Evolutionary conservation across 2,888 invertebrate species (phyloP).

Genomic region (Lamellibrachia columna): DNA sequence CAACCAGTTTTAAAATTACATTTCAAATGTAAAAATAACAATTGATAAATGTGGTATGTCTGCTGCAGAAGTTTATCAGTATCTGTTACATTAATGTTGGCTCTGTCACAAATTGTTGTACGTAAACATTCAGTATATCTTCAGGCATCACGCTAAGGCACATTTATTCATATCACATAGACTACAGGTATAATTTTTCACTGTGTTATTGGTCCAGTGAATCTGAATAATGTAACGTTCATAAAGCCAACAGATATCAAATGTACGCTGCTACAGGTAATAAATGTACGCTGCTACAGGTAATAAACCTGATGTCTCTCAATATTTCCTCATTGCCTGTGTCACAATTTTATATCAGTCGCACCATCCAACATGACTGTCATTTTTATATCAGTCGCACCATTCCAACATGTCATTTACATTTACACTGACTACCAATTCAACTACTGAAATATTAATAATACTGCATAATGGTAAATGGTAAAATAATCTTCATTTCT

Average conservation of each 20-base stretch:
- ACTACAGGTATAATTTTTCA: not conserved
- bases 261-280: not conserved
- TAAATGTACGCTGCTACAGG: not conserved
- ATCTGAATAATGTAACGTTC: not conserved
- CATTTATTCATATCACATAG: not conserved
- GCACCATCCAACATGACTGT: not conserved
- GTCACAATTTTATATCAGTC: not conserved
- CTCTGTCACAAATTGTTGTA: not conserved
- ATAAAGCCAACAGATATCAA: not conserved
- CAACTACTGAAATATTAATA: not conserved
- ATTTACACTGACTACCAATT: not conserved
- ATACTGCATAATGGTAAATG: not conserved
- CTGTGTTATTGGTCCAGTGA: not conserved
- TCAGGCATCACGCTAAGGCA: not conserved
- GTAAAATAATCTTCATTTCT: not conserved
- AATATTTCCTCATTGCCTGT: not conserved
- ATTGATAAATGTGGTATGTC: not conserved
- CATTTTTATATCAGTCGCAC: not conserved
- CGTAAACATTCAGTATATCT: not conserved
- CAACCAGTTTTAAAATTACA: not conserved
- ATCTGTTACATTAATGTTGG: not conserved
- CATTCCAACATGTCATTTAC: not conserved
- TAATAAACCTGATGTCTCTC: not conserved
- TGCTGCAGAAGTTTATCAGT: not conserved
- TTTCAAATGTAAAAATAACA: not conserved